Base-by-base conservation (phyloP, 2,888 invertebrate species). In the Thyatira batis region DNA sequence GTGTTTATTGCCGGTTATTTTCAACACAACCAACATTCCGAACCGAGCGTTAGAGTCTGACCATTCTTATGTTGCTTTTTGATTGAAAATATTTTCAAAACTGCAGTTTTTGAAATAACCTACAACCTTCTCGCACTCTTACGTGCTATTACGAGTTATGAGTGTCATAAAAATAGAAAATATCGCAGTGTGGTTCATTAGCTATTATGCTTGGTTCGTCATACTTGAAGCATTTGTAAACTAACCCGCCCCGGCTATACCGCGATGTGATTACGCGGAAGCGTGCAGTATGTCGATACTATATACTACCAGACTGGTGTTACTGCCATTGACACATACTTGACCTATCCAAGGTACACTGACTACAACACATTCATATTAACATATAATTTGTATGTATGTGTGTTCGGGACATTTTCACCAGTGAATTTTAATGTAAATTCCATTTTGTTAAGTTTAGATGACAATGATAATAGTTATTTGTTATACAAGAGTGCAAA, bases 241-340 rank as follows among this genome's bases (percentile, higher is more conserved):
- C 58, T 11, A 51, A 58, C 48, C 28, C 45, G n/a, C n/a, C n/a
- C n/a, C n/a, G n/a, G 17, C 39, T 17, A 17, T 2, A 17, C 11
- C 17, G 39, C 25, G 46, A 30, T 48, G 43, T 33, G 27, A 13
- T 57, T 72, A 68, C 72, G 55, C 54, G 65, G 72, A 72, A 72
- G 52, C 54, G 55, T 45, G 39, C 45, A 58, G 61, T 57, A 69
- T 58, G 69, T 55, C 52, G 52, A 50, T 52, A n/a, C n/a, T n/a
- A n/a, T n/a, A n/a, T n/a, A n/a, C n/a, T n/a, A n/a, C 54, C 8
- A 17, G 21, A 39, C 33, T 3, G 21, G 20, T 5, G 23, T 9
- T 25, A 20, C 6, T 30, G 20, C 20, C 20, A 30, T 49, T 49
- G 33, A 39, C 39, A 39, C 21, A 8, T 21, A 39, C 39, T 17